Percentiles rank a stretch among this genome's conserved stretches.
Evolutionary conservation across 1,140 invertebrate genomes (phyloP).

Genomic region (Drosophila tsacasi): DNA sequence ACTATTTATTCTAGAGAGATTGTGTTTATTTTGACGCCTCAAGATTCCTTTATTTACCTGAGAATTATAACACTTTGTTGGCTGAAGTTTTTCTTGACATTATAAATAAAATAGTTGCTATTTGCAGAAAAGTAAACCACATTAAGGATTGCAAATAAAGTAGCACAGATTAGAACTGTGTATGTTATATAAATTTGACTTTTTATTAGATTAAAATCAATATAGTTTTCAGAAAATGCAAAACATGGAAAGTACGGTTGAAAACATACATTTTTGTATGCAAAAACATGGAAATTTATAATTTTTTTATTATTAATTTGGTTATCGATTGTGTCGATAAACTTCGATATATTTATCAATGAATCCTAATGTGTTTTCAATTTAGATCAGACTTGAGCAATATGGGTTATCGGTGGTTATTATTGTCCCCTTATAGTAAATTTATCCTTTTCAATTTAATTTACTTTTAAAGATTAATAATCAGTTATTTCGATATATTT

Average conservation of each 20-base stretch:
- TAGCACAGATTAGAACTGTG: neutral
- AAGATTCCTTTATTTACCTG: constrained; percentile 18
- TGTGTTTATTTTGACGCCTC: constrained; percentile 39
- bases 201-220: neutral
- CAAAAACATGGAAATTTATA: no score
- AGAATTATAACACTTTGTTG: constrained; percentile 4
- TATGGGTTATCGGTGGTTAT: no score
- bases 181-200: neutral
- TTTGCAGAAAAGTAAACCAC: neutral
- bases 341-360: no score
- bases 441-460: no score
- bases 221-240: neutral
- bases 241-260: neutral
- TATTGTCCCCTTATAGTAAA: no score
- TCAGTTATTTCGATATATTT: neutral
- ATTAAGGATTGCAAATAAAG: neutral
- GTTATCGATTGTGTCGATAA: no score
- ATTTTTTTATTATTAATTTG: no score
- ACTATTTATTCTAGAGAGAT: constrained; percentile 21
- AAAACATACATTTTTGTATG: neutral
- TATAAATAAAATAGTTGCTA: neutral
- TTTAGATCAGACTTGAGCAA: no score
- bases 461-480: no score
- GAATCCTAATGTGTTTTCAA: no score
- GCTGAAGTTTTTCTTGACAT: neutral